phyloP scores from a whole-genome alignment of 1,140 invertebrate genomes.

The Cotesia typhae region DNA sequence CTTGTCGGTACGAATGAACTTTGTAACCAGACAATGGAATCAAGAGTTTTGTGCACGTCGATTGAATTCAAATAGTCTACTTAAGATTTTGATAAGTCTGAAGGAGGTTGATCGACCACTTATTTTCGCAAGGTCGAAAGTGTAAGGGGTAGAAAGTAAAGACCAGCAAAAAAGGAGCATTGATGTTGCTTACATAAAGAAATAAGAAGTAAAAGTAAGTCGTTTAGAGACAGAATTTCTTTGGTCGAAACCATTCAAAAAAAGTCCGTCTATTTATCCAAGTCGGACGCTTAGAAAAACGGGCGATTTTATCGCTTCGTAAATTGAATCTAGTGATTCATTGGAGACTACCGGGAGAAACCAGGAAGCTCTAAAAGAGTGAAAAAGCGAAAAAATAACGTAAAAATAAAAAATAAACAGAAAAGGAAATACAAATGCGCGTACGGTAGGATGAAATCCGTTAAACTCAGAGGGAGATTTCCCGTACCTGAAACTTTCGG shows the following conservation, averaged over 20 bases:
- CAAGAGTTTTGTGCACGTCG: conserved; percentile 8
- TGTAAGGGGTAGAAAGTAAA: background rate
- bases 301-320: conserved; percentile 52
- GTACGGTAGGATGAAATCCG: conserved; percentile 21
- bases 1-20: background rate
- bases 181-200: background rate
- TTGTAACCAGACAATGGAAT: background rate
- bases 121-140: conserved; percentile 19
- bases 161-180: background rate
- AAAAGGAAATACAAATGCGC: conserved; percentile 14
- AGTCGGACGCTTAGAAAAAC: conserved; percentile 49
- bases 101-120: conserved; percentile 21
- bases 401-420: conserved; percentile 19
- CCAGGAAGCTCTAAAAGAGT: conserved; percentile 25
- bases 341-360: conserved; percentile 33
- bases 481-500: conserved; percentile 11
- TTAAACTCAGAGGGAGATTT: conserved; percentile 12
- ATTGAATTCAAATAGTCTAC: conserved; percentile 33
- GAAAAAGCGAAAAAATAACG: conserved; percentile 10
- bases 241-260: background rate
- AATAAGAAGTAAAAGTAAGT: conserved; percentile 17
- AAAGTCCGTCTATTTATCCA: conserved; percentile 39
- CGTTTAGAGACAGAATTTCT: conserved; percentile 17
- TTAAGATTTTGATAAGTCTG: conserved; percentile 19
- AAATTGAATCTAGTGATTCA: conserved; percentile 52